Base-by-base conservation (phyloP, 2,888 invertebrate genomes). In the Tiliacea aurago region DNA sequence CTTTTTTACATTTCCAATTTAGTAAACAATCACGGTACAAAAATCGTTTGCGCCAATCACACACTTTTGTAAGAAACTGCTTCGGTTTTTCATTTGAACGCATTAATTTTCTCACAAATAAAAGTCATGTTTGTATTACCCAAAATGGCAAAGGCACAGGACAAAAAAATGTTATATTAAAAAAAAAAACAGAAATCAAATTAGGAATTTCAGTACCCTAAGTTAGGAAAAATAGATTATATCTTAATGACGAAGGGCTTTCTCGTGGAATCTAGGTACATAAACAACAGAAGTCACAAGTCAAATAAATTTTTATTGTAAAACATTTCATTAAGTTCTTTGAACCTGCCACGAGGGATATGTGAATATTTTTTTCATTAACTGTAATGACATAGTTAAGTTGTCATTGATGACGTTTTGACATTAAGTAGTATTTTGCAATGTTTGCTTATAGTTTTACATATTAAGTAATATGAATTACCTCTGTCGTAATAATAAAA, bases 301-400 rank as follows among this genome's bases (percentile, higher is more conserved):
- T 85, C 81, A 81, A 81, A 75, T 73, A 67, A 76, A 84, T 80
- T 78, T 72, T 63, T 85, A 83, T 85, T 86, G 80, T 72, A 77
- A 84, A 86, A 72, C 63, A 51, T 58, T 51, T 33, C 23, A 13
- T n/a, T 9, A 59, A 74, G 87, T 80, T 78, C 76, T 70, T 76
- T 77, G 78, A 86, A 83, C 85, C 56, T n/a, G 5, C 1, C 64
- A 79, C 72, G 45, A 70, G 61, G 56, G 43, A 58, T 62, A 51
- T 18, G 65, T 77, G 70, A 56, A 59, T 65, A 33, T 33, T 63
- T 65, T 71, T 71, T 71, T 58, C 37, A n/a, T n/a, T 28, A 28
- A 64, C 47, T 11, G 23, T 61, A 49, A 63, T 71, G 45, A 45
- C 63, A 33, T 71, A 23, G 13, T n/a, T 4, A 23, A 51, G 53